Evolutionary conservation across 1,140 invertebrate species (phyloP), one percentile per base, ranked within the genome.

Genomic region (Brachionus manjavacas): DNA sequence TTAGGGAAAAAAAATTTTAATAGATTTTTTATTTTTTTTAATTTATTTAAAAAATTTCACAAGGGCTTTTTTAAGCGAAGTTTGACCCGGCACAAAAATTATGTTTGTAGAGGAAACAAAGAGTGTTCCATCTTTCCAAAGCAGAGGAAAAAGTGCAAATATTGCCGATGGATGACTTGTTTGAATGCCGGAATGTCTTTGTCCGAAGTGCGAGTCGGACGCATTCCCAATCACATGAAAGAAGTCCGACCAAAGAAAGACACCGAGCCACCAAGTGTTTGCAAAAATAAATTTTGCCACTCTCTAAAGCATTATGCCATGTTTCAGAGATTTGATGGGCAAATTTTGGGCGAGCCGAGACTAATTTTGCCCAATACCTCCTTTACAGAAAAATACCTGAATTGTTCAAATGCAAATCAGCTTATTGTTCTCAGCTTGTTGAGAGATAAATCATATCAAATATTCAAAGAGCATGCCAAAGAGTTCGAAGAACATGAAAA

Each of bases 151-250:
- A 83, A 87, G 14, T 89, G 89, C 85, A 89, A 89, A 84, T 86
- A 87, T 4, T 89, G 89, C 84, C 85, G 89, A 8, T 89, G 86
- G 83, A 85, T 87, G 70, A 25, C 85, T 46, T 89, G 89, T 85
- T 31, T 89, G n/a, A 83, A 88, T 7, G 84, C 84, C 12, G 89
- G 89, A 8, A 89, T 89, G 89, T 86, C 88, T 8, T 74, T 89
- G 6, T 87, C 88, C 68, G 87, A 88, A 49, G 66, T 72, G 25
- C 11, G 31, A 25, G 89, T 89, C 88, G 89, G 89, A 14, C 85
- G 88, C 25, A 89, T 89, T 76, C 89, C 88, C n/a, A 89, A 89
- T 80, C 66, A 87, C 12, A 86, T 88, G 35, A 89, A 88, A 85
- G 88, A 89, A 66, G 11, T 66, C 23, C 9, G 14, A 3, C 14